Conservation (phyloP, 2,888 invertebrate genomes). For the Cecidostiba fungosa region DNA sequence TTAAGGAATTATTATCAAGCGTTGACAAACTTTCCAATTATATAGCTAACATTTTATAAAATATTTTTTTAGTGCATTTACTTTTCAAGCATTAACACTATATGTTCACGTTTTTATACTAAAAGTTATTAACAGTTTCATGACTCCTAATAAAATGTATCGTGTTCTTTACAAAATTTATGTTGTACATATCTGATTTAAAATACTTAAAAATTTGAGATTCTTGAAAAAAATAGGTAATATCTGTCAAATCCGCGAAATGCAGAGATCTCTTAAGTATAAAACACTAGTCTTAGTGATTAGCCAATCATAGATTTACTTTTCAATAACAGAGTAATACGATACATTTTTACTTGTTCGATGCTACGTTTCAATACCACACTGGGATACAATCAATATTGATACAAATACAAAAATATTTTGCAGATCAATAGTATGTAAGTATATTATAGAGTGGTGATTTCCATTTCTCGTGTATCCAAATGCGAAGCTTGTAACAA, state of each 20-base stretch:
- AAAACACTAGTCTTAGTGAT: neutral
- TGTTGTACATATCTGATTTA: neutral
- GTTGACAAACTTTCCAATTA: slow-evolving; percentile 22
- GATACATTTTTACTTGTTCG: slow-evolving; percentile 15
- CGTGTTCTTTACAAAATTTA: neutral
- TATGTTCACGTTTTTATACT: slow-evolving; percentile 37
- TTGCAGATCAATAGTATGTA: too few relatives aligned
- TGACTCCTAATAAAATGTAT: slow-evolving; percentile 30
- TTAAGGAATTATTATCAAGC: slow-evolving; percentile 38
- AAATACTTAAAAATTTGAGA: neutral
- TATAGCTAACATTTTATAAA: slow-evolving; percentile 43
- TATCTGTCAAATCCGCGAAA: neutral
- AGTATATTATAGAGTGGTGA: too few relatives aligned
- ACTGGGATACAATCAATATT: neutral
- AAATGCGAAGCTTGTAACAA: neutral
- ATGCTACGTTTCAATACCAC: neutral
- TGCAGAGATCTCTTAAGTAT: neutral
- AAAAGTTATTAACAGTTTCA: slow-evolving; percentile 19
- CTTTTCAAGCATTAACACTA: slow-evolving; percentile 62
- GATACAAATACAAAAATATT: neutral
- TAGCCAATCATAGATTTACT: neutral
- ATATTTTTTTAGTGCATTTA: slow-evolving; percentile 57
- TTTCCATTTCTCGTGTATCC: neutral
- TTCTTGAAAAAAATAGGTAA: neutral
- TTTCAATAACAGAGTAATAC: slow-evolving; percentile 18